Base-by-base conservation (phyloP, 1,140 invertebrate species). In the Drosophila navojoa region DNA sequence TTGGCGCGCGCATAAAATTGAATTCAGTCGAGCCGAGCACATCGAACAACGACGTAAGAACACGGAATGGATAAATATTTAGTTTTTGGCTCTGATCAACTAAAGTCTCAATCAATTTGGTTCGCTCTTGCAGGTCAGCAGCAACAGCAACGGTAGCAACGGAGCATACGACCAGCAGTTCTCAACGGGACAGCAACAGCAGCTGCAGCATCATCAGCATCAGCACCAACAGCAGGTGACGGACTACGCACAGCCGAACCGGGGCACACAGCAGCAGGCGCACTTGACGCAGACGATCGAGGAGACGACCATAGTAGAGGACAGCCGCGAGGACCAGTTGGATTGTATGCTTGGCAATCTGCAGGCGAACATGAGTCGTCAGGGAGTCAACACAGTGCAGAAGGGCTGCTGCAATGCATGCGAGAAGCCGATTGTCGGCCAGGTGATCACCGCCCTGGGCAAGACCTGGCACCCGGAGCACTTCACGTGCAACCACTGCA, bases 391-490 rank as follows among this genome's bases (percentile, higher is more conserved):
- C 92, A 98, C 98, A 19, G 98, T 98, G 69, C 97, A 99, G 91
- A 99, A 99, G 93, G 99, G 98, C 80, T 98, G 98, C 93, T 99
- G 98, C 95, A 98, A 95, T 91, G 98, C 97, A 60, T 99, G 98
- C 94, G 97, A 98, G 92, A 99, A 99, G 91, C 97, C 98, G 15
- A 99, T 99, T 92, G 97, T 99, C 40, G 98, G 98, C 76, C 98
- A 99, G 95, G 97, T 98, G 92, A 92, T 91, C 78, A 99, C 98
- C 35, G 99, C 99, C 1, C 91, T 99, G 77, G 99, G 98, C 27
- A 97, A 98, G 93, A 99, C 98, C n/a, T 99, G 98, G 98, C 99
- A 99, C 93, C 98, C 98, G 10, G 98, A 99, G 93, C 99, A 99
- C 92, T 99, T 99, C 93, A 97, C 96, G 4, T 99, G 99, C 94